These are phyloP conservation scores for Porphyrio hochstetteri DNA, from an alignment of 2,113 vertebrate species.

Conservation along the genomic window DNA sequence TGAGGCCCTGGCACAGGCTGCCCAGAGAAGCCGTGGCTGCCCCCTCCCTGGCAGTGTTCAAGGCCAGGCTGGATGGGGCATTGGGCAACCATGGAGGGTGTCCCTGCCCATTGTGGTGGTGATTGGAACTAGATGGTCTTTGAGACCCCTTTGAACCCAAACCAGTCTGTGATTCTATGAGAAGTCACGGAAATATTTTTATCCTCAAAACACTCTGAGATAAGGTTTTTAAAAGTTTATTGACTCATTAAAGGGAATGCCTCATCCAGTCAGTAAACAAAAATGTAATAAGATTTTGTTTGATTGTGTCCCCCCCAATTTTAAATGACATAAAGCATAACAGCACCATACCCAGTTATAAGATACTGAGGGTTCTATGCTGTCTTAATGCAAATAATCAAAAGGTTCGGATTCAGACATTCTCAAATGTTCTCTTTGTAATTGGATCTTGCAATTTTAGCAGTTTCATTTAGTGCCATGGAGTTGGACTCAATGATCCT, in stretches of 20 bases:
- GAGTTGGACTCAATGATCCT: too few species aligned
- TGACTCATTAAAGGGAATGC: neutral
- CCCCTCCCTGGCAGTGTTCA: too few species aligned
- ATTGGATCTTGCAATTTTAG: neutral
- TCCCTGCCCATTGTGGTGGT: too few species aligned
- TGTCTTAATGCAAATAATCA: neutral
- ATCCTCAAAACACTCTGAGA: neutral
- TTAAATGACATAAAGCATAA: neutral
- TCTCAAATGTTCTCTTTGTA: neutral
- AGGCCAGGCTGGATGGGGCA: too few species aligned
- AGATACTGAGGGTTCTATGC: neutral
- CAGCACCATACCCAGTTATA: neutral
- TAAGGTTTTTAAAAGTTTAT: neutral
- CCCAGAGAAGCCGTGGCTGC: too few species aligned
- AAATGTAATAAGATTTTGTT: neutral
- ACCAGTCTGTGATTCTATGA: too few species aligned
- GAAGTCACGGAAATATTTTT: neutral
- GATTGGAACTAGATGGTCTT: too few species aligned
- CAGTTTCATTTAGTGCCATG: neutral
- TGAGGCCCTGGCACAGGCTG: too few species aligned
- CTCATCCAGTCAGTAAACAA: neutral
- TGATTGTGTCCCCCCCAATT: neutral
- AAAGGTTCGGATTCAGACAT: neutral
- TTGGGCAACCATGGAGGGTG: too few species aligned
- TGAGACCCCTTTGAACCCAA: too few species aligned